These are phyloP conservation scores for Phrynocephalus guinanensis DNA, from an alignment of 2,797 vertebrate species.

Conservation along the genomic window DNA sequence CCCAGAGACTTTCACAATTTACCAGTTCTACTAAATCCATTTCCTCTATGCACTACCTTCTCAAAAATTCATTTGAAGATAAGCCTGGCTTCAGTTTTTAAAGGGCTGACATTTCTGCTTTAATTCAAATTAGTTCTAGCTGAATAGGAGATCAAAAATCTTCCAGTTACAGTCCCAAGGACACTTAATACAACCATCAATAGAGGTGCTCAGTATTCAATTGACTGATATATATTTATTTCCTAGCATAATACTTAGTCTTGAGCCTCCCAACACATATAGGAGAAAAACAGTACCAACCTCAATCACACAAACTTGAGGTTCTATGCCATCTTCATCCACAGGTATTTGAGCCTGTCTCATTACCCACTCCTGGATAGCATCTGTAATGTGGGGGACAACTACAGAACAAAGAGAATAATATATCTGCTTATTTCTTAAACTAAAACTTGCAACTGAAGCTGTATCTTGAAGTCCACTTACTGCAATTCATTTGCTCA, in stretches of 20 bases:
- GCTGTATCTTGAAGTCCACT: neutral
- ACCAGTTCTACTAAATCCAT: no score
- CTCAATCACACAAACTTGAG: constrained; percentile 98
- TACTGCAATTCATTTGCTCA: neutral
- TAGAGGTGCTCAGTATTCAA: neutral
- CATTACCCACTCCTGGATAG: constrained; percentile 97
- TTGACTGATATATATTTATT: neutral
- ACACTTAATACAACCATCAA: neutral
- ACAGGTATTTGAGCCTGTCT: constrained; percentile 91
- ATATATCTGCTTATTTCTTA: accelerated
- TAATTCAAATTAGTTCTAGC: neutral
- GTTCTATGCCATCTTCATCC: constrained; percentile 89
- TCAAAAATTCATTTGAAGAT: neutral
- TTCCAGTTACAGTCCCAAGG: neutral
- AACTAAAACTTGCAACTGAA: constrained; percentile 1
- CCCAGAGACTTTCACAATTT: neutral
- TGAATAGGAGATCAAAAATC: neutral
- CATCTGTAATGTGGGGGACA: constrained; percentile 98
- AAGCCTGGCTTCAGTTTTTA: neutral
- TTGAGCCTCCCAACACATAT: neutral
- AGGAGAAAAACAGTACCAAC: constrained; percentile 72
- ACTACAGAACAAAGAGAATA: constrained; percentile 77
- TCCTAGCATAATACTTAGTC: neutral
- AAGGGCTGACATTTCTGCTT: neutral
- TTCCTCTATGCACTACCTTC: neutral